Evolutionary conservation across 2,888 invertebrate species (phyloP).

Genomic region (Strigamia crassipes): DNA sequence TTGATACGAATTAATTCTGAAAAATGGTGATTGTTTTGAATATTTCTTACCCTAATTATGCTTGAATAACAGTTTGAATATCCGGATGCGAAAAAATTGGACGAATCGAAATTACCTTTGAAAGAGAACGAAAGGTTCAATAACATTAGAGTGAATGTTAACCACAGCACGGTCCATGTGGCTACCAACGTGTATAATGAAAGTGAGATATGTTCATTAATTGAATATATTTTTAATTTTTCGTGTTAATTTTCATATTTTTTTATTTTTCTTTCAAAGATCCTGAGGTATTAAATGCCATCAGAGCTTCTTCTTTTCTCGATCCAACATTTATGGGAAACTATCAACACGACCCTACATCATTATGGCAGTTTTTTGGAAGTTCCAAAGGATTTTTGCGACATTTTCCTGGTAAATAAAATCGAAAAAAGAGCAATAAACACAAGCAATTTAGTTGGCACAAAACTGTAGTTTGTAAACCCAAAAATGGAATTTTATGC

Average conservation of each 20-base stretch:
- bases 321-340: conserved; percentile 84
- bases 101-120: conserved; percentile 42
- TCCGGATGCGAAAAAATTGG: neutral
- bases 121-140: conserved; percentile 69
- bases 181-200: conserved; percentile 90
- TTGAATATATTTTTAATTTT: neutral
- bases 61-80: neutral
- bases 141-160: conserved; percentile 78
- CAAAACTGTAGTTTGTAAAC: too few species aligned
- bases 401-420: conserved; percentile 80
- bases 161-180: conserved; percentile 84
- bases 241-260: neutral
- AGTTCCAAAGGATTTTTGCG: conserved; percentile 90
- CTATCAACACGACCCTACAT: conserved; percentile 82
- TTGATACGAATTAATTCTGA: neutral
- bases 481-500: too few species aligned
- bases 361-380: conserved; percentile 98
- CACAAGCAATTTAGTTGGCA: too few species aligned
- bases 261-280: conserved; percentile 61
- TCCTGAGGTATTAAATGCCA: conserved; percentile 83
- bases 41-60: neutral
- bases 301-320: conserved; percentile 86
- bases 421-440: too few species aligned
- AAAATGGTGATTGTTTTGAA: neutral
- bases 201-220: conserved; percentile 62